phyloP scores from a whole-genome alignment of 2,797 vertebrate species.

The Sebastes wilsoni region DNA sequence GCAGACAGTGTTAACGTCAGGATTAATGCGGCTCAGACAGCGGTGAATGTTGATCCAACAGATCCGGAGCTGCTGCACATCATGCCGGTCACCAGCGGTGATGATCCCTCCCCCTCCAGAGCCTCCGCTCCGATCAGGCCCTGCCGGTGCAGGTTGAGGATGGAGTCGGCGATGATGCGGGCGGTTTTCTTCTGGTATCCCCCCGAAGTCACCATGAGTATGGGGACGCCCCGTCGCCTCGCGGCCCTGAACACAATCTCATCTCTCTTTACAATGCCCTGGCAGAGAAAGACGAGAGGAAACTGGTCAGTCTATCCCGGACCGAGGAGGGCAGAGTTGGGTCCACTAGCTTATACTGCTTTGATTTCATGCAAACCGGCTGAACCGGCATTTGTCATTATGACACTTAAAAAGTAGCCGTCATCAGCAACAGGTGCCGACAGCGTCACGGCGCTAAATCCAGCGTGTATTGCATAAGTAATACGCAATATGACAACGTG shows the following conservation, averaged over 20 bases:
- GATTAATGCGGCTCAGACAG: slow-evolving; percentile 40
- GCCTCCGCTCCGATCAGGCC: slow-evolving; percentile 83
- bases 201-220: slow-evolving; percentile 96
- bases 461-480: background rate
- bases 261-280: slow-evolving; percentile 93
- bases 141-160: slow-evolving; percentile 88
- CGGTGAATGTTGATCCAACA: slow-evolving; percentile 41
- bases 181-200: slow-evolving; percentile 97
- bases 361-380: background rate
- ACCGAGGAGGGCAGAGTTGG: background rate
- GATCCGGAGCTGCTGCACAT: slow-evolving; percentile 48
- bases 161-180: slow-evolving; percentile 95
- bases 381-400: background rate
- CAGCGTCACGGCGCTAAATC: background rate
- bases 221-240: slow-evolving; percentile 83
- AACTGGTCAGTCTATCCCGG: background rate
- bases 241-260: slow-evolving; percentile 91
- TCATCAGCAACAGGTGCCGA: too few relatives aligned
- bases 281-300: slow-evolving; percentile 9
- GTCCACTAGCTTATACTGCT: background rate
- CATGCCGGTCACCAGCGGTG: slow-evolving; percentile 49
- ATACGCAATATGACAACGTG: background rate
- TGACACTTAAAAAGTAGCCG: background rate
- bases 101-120: slow-evolving; percentile 65
- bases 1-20: background rate